Base-by-base conservation (phyloP, 1,140 invertebrate species). In the Geopemphigus sp. region DNA sequence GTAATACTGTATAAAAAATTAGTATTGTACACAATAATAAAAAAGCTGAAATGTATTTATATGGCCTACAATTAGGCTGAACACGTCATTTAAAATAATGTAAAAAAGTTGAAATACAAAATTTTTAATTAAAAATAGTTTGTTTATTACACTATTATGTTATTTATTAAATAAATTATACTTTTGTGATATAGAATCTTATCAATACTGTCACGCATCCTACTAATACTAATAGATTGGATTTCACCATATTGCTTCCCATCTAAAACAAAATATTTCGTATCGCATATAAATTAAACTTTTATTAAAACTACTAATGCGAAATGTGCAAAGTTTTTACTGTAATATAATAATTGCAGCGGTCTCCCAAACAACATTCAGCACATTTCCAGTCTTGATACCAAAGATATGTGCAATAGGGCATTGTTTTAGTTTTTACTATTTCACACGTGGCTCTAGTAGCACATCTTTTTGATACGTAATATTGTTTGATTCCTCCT, bases 351-450 rank as follows among this genome's bases (percentile, higher is more conserved):
- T 96, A 98, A 86, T 98, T 99, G 86, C 97, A 99, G 81, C 95
- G 88, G 86, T 99, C 97, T 61, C 97, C 97, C 84, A 93, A 91
- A 86, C 97, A 99, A 86, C 97, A 99, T 86, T 98, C 96, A 0
- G 93, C 93, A 88, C 97, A 99, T 81, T 92, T 91, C 97, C 97
- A 99, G 87, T 99, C 97, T 84, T 96, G 91, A 84, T 98, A 99
- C 95, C 95, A 98, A 84, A 99, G 95, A 84, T 97, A 90, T 24
- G 95, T 95, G 85, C 97, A 99, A 81, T 90, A 88, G 17, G 88
- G 86, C 89, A 94, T 94, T 82, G 91, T 90, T 26, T 87, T 86
- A 73, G 87, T 88, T 82, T 92, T 88, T 80, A 89, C 89, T 81
- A 87, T 86, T 78, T 92, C 90, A 86, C 97, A 99, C 80, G 91